Evolutionary conservation across 1,140 invertebrate species (phyloP), one percentile per base, ranked within the genome.

Genomic region (Drosophila prosaltans): DNA sequence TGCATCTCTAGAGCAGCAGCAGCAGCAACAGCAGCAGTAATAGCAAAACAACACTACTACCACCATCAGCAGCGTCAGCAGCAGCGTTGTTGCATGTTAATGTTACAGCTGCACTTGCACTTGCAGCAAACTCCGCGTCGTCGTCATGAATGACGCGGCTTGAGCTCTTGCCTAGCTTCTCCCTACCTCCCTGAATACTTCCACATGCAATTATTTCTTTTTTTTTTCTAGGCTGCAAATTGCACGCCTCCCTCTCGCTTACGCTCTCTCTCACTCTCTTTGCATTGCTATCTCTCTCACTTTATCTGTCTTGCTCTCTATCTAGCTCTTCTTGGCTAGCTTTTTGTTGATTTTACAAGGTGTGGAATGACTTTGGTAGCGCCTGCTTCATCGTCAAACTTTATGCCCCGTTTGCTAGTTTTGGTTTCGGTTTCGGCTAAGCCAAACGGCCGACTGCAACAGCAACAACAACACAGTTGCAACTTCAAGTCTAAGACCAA

Each of bases 271-370:
- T 71, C 54, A 76, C 30, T 76, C 39, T 64, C 51, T 66, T 32
- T 62, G 24, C 73, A 43, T 21, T 30, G 2, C 28, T 30, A 30
- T 30, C 40, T 63, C 16, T 48, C 57, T 77, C 64, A 45, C 55
- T 68, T 40, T 58, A 30, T 65, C 24, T 40, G 32, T 74, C 39
- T 61, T 45, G 45, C 26, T 64, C 65, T 66, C 65, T 61, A 54
- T 58, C 69, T 69, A 74, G 62, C 57, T 65, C 55, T 51, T 39
- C 36, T 78, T 89, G 82, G 69, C 79, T 82, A 75, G 69, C 71
- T 78, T 89, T 88, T 86, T 88, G 83, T 89, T 83, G 80, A 80
- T 81, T 89, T 89, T 89, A 89, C 85, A 90, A 89, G 85, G 85
- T 89, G 85, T 89, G 85, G 85, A 89, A 89, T 89, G 85, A 70